Conservation (phyloP, 1,140 invertebrate species). For the Dreissena polymorpha region DNA sequence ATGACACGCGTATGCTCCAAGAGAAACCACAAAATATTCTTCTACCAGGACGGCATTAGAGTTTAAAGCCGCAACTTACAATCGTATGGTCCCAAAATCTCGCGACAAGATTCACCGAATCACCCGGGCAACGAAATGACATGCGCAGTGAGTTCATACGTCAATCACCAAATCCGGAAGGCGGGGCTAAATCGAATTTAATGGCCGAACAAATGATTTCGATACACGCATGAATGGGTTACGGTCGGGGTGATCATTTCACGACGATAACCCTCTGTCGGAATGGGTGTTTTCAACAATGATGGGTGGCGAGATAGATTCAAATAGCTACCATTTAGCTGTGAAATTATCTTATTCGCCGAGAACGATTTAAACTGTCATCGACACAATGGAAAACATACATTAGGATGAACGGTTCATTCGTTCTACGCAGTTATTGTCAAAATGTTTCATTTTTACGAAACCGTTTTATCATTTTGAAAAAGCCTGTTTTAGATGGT, state of each 20-base stretch:
- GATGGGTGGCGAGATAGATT: neutral
- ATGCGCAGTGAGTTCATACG: neutral
- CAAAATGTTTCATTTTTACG: no score
- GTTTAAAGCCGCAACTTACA: neutral
- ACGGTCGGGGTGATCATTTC: neutral
- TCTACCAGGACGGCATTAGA: neutral
- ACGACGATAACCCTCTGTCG: neutral
- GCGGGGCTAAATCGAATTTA: neutral
- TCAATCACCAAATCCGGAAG: neutral
- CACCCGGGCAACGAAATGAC: constrained; percentile 3
- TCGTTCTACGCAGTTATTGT: no score
- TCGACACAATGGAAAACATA: no score
- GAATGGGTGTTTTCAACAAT: neutral
- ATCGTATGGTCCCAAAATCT: neutral
- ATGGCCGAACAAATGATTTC: neutral
- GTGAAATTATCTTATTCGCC: constrained; percentile 2
- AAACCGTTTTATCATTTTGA: no score
- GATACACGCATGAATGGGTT: neutral
- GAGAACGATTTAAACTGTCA: no score
- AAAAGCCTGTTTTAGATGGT: no score
- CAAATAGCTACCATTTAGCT: neutral
- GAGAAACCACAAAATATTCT: neutral
- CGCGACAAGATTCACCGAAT: neutral
- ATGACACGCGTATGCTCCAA: neutral
- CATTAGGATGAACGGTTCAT: no score